Evolutionary conservation across 2,888 invertebrate species (phyloP).

Genomic region (Heliconius charithonia): DNA sequence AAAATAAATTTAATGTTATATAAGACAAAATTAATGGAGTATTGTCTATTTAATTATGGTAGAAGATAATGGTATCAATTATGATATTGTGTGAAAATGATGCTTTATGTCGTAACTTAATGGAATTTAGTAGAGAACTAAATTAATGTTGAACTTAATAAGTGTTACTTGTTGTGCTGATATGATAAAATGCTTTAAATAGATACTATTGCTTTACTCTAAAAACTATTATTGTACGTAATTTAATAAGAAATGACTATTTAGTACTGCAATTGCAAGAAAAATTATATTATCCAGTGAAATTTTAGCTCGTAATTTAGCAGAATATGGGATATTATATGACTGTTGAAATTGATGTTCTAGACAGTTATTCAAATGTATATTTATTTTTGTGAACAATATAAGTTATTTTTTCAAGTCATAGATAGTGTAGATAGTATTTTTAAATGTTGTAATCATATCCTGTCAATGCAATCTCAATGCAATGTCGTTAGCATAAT

Average conservation of each 20-base stretch:
- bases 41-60: constrained; percentile 2
- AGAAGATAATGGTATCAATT: not conserved
- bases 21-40: not conserved
- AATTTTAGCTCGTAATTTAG: constrained; percentile 36
- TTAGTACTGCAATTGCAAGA: constrained; percentile 26
- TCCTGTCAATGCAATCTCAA: constrained; percentile 33
- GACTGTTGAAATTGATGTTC: constrained; percentile 48
- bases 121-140: constrained; percentile 26
- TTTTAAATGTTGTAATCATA: constrained; percentile 39
- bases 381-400: constrained; percentile 48
- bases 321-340: constrained; percentile 37
- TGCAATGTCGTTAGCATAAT: constrained; percentile 18
- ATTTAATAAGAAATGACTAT: constrained; percentile 11
- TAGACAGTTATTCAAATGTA: constrained; percentile 44
- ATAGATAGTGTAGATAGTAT: constrained; percentile 45
- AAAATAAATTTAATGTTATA: constrained; percentile 1
- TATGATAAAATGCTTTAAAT: constrained; percentile 45
- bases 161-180: constrained; percentile 43
- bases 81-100: constrained; percentile 12
- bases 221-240: constrained; percentile 24
- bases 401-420: constrained; percentile 49
- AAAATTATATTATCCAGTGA: constrained; percentile 19
- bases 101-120: constrained; percentile 22
- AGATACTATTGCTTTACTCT: constrained; percentile 42
- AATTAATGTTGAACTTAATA: constrained; percentile 23